Conservation (phyloP, 2,797 vertebrate species). For the Eutrigla gurnardus region DNA sequence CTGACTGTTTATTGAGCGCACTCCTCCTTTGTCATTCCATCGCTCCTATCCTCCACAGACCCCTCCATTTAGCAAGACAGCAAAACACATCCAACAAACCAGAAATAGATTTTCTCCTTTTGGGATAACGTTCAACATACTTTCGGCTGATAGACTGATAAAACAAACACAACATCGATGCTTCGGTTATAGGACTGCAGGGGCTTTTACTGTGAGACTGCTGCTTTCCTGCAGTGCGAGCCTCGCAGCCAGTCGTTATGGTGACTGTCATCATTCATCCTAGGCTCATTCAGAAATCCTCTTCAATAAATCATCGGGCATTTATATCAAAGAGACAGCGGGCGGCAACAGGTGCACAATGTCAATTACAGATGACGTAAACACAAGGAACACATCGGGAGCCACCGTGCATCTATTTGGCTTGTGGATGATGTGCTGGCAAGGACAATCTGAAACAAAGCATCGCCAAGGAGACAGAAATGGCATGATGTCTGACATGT, state of each 20-base stretch:
- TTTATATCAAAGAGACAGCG: constrained; percentile 50
- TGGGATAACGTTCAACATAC: constrained; percentile 49
- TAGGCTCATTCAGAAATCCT: constrained; percentile 48
- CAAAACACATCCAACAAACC: constrained; percentile 58
- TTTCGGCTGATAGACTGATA: constrained; percentile 53
- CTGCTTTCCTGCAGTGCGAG: constrained; percentile 23
- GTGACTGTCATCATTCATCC: constrained; percentile 52
- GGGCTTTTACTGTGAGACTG: constrained; percentile 28
- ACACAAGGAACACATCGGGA: constrained; percentile 45
- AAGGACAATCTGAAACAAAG: constrained; percentile 32
- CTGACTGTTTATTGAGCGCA: constrained; percentile 44
- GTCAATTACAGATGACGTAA: constrained; percentile 67
- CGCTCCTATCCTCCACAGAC: constrained; percentile 48
- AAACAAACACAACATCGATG: constrained; percentile 37
- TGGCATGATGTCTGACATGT: constrained; percentile 25
- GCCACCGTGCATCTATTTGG: constrained; percentile 45
- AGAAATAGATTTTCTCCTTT: constrained; percentile 52
- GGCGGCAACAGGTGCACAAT: constrained; percentile 56
- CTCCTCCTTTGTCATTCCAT: constrained; percentile 36
- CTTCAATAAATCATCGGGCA: constrained; percentile 30
- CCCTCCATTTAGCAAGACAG: constrained; percentile 56
- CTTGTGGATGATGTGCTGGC: constrained; percentile 24
- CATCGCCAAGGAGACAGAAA: constrained; percentile 42
- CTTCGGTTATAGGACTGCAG: constrained; percentile 31
- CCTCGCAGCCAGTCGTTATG: constrained; percentile 33